Base-by-base conservation (phyloP, 2,888 invertebrate genomes). In the Chaitophorus viminalis region DNA sequence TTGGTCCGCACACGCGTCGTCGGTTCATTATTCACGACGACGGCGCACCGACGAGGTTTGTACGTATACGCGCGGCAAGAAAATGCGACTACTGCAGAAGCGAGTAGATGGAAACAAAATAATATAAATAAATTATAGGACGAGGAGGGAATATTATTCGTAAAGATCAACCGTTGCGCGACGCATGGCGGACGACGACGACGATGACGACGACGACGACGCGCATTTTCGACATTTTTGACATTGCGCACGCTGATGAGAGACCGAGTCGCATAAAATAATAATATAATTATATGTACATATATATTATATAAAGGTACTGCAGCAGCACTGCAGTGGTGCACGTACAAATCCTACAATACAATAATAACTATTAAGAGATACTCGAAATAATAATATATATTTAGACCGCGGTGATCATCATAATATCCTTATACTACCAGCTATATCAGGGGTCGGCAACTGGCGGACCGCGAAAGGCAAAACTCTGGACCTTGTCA, bases 151-250 rank as follows among this genome's bases (percentile, higher is more conserved):
- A 39, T 39, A 39, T 79, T 31, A 31, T 82, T 70, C 9, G 21
- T 29, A 46, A 70, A 31, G 36, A 36, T 21, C 65, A n/a, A 70
- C 82, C 70, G 52, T 29, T 5, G 29, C 31, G 36, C 29, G 46
- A 25, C 46, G 46, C n/a, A n/a, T n/a, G 25, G n/a, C 4, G 18
- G 39, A 65, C n/a, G 75, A 39, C 21, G 36, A 36, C 39, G 18
- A 29, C 29, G 39, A 46, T 1, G 46, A 5, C 31, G 52, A n/a
- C 39, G 18, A 29, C 29, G 39, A 46, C 14, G 46, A 5, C 31
- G 52, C 25, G 36, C 70, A 82, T 82, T 82, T 72, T 82, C 52
- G 9, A 70, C 82, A 82, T 82, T 82, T 82, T 82, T 70, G 5
- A 70, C 82, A 82, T 82, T n/a, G 33, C 33, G 46, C 29, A 46